phyloP scores from a whole-genome alignment of 2,113 vertebrate species.

The Morone saxatilis region DNA sequence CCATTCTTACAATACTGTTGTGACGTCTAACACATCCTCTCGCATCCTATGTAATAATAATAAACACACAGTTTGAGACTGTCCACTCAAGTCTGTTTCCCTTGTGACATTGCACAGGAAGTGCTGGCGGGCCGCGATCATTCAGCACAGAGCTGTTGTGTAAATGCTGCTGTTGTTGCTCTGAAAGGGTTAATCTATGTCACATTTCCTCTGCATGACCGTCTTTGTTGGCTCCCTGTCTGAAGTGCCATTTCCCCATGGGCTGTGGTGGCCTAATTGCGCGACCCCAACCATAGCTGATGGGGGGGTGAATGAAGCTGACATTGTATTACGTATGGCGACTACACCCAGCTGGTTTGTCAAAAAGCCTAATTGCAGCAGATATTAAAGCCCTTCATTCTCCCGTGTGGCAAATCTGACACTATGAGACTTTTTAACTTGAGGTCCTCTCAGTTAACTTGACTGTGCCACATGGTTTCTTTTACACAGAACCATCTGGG shows the following conservation, averaged over 20 bases:
- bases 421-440: not conserved
- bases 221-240: conserved; percentile 60
- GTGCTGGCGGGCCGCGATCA: not conserved
- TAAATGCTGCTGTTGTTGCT: conserved; percentile 4
- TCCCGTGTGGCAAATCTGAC: not conserved
- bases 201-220: conserved; percentile 51
- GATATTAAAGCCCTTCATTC: conserved; percentile 4
- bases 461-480: too few species aligned
- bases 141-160: not conserved
- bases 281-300: not conserved
- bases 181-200: conserved; percentile 67
- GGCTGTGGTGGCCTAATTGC: conserved; percentile 70
- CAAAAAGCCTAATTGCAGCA: conserved; percentile 33
- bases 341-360: conserved; percentile 59
- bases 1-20: conserved; percentile 28
- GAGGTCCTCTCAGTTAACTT: too few species aligned
- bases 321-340: conserved; percentile 34
- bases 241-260: conserved; percentile 64
- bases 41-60: conserved; percentile 32
- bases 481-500: too few species aligned
- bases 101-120: conserved; percentile 47
- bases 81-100: conserved; percentile 30
- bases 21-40: conserved; percentile 47
- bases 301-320: conserved; percentile 46
- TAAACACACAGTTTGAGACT: conserved; percentile 37